These are phyloP conservation scores for Acrocephalus scirpaceus DNA, from an alignment of 2,797 vertebrate species.

Conservation along the genomic window DNA sequence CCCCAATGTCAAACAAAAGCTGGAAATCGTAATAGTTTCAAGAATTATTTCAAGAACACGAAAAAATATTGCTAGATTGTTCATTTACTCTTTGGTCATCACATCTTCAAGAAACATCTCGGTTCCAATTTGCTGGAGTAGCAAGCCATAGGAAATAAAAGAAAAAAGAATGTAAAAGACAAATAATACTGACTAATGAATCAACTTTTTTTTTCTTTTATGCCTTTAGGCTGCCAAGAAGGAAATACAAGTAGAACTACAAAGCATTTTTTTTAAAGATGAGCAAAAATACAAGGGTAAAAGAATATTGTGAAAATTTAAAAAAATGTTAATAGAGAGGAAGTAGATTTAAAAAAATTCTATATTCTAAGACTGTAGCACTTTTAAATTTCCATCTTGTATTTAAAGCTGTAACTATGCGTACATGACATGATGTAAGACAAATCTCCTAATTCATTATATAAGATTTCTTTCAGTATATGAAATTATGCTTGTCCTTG, in stretches of 20 bases:
- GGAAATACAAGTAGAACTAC: background rate
- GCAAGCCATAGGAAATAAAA: background rate
- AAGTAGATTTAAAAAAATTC: background rate
- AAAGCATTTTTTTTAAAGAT: background rate
- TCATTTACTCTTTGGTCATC: background rate
- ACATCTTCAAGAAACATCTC: background rate
- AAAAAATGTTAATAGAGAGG: background rate
- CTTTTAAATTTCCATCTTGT: background rate
- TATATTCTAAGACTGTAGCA: background rate
- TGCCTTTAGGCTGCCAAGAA: background rate
- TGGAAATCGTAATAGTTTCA: background rate
- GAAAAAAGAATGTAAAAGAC: accelerated
- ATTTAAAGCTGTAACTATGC: background rate
- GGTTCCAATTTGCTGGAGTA: background rate
- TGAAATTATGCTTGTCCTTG: background rate
- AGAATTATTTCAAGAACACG: background rate
- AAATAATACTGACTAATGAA: background rate
- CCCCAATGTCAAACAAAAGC: accelerated
- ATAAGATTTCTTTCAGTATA: background rate
- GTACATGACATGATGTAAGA: background rate
- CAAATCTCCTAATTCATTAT: background rate
- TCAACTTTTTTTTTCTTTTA: background rate
- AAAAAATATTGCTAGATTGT: background rate
- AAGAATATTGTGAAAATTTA: background rate
- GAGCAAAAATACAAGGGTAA: background rate